A percentile compares a stretch with the other conserved stretches of the same genome.
phyloP scores from a whole-genome alignment of 1,140 invertebrate species.

The Drosophila biarmipes region DNA sequence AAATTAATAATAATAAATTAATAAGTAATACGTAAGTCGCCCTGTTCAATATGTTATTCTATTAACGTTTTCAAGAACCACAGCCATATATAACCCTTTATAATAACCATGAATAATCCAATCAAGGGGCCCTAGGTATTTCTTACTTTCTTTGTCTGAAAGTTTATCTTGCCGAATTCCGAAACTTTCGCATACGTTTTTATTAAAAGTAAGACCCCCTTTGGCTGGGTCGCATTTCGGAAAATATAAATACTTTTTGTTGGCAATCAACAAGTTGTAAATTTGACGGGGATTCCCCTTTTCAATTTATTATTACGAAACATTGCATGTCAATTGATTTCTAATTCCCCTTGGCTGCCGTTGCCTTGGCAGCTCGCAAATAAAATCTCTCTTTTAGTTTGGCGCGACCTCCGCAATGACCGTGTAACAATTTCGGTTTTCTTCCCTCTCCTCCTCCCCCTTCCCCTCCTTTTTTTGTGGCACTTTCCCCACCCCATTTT shows the following conservation, averaged over 20 bases:
- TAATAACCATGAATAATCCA: too few relatives aligned
- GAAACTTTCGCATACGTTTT: too few relatives aligned
- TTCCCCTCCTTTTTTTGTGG: not conserved
- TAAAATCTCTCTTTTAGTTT: constrained; percentile 41
- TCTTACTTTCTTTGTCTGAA: not conserved
- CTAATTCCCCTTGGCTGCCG: constrained; percentile 26
- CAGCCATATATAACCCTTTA: too few relatives aligned
- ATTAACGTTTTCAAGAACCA: too few relatives aligned
- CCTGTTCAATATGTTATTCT: too few relatives aligned
- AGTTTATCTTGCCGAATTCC: too few relatives aligned
- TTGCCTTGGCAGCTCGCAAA: constrained; percentile 48
- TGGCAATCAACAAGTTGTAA: constrained; percentile 39
- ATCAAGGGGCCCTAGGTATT: too few relatives aligned
- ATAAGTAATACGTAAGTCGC: too few relatives aligned
- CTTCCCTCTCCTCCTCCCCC: not conserved
- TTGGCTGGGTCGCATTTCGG: not conserved
- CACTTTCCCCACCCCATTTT: constrained; percentile 1
- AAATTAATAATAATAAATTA: too few relatives aligned
- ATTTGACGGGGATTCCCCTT: constrained; percentile 15
- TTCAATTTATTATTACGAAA: constrained; percentile 45
- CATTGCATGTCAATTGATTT: constrained; percentile 23
- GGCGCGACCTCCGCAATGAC: constrained; percentile 76
- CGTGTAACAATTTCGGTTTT: constrained; percentile 76
- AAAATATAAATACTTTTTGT: not conserved
- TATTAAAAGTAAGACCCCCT: not conserved